Evolutionary conservation across 2,888 invertebrate species (phyloP).

Genomic region (Acleris sparsana): DNA sequence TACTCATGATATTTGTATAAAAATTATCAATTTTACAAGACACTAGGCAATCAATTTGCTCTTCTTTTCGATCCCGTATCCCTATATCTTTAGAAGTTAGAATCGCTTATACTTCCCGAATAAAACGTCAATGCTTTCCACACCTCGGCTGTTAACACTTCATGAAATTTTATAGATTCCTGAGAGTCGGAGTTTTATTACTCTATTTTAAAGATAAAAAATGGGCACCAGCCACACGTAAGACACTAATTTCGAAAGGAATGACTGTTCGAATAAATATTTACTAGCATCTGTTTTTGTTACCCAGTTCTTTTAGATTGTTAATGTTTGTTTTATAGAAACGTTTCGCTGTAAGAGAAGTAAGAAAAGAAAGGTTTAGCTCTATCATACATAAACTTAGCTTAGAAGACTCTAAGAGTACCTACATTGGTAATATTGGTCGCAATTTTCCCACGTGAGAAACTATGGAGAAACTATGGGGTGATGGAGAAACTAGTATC

Average conservation of each 20-base stretch:
- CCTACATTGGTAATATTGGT: no score
- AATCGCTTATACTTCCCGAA: conserved; percentile 13
- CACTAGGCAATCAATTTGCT: background rate
- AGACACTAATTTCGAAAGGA: conserved; percentile 23
- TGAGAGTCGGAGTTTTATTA: conserved; percentile 24
- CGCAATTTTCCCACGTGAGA: no score
- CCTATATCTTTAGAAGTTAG: background rate
- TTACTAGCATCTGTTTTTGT: conserved; percentile 31
- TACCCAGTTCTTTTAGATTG: conserved; percentile 10
- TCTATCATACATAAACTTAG: no score
- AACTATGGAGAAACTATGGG: no score
- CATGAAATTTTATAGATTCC: conserved; percentile 28
- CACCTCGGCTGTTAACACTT: conserved; percentile 26
- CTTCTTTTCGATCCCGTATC: background rate
- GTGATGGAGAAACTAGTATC: no score
- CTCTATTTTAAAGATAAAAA: conserved; percentile 34
- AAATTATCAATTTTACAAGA: conserved; percentile 1
- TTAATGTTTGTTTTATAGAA: conserved; percentile 7
- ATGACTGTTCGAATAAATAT: conserved; percentile 32
- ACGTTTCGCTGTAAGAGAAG: no score
- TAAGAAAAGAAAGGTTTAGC: no score
- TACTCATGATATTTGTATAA: background rate
- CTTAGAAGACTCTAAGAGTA: no score
- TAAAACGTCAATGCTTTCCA: conserved; percentile 16
- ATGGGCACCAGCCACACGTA: conserved; percentile 24